A percentile compares a stretch with the other conserved stretches of the same genome.
Conservation (phyloP, 1,140 invertebrate genomes). For the Patella vulgata region DNA sequence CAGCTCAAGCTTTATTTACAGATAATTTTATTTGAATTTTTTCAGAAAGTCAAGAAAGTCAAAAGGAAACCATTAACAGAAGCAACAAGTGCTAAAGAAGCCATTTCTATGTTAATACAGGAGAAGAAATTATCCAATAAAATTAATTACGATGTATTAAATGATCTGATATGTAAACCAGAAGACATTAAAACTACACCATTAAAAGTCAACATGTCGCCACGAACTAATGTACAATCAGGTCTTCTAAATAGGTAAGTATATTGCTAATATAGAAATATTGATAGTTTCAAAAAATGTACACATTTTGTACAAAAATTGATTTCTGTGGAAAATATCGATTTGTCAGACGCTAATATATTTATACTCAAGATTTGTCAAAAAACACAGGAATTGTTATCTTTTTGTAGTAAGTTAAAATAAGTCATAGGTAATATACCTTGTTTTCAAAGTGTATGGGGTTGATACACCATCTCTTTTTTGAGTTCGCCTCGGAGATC, state of each 20-base stretch:
- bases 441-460: no score
- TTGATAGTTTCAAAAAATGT: background rate
- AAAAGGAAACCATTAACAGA: slow-evolving; percentile 65
- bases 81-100: slow-evolving; percentile 86
- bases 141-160: slow-evolving; percentile 97
- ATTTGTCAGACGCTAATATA: no score
- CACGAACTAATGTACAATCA: slow-evolving; percentile 1
- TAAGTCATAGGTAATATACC: no score
- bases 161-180: slow-evolving; percentile 72
- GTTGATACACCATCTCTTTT: no score
- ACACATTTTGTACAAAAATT: no score
- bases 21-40: background rate
- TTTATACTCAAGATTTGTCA: no score
- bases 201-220: background rate
- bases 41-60: background rate
- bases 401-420: no score
- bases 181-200: background rate
- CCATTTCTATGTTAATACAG: slow-evolving; percentile 93
- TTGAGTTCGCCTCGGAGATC: no score
- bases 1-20: background rate
- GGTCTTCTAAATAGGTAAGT: background rate
- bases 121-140: slow-evolving; percentile 96
- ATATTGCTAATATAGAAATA: background rate
- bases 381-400: no score
- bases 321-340: no score